phyloP scores from a whole-genome alignment of 2,888 invertebrate species.

The Xestoiulus laeticollis region DNA sequence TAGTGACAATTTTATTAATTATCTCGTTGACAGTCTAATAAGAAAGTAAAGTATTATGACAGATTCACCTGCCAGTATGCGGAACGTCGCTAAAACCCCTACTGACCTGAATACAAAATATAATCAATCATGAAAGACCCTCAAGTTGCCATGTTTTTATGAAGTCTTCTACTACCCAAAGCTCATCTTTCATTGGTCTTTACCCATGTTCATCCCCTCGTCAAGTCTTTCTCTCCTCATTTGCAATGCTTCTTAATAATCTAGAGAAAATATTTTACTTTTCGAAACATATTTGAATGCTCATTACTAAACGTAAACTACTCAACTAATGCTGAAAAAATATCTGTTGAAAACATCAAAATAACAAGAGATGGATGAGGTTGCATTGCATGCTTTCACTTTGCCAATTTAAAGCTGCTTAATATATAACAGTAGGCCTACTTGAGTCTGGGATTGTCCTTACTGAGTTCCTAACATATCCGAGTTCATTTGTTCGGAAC shows the following conservation, averaged over 20 bases:
- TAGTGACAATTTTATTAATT: constrained; percentile 36
- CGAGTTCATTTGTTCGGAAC: no score
- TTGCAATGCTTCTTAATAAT: constrained; percentile 27
- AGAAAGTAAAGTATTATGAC: constrained; percentile 17
- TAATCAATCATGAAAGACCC: constrained; percentile 29
- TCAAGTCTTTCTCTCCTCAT: neutral
- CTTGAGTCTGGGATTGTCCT: no score
- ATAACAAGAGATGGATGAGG: neutral
- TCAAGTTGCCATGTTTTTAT: constrained; percentile 26
- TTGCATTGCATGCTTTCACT: neutral
- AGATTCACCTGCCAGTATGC: neutral
- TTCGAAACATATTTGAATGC: constrained; percentile 11
- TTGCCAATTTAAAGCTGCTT: neutral
- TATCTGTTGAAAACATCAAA: neutral
- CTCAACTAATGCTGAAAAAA: neutral
- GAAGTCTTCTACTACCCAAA: neutral
- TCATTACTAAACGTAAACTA: constrained; percentile 22
- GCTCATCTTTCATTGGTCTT: constrained; percentile 23
- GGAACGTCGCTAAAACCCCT: neutral
- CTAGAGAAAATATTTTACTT: constrained; percentile 35
- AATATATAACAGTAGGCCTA: no score
- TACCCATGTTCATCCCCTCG: constrained; percentile 6
- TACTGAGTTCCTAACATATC: no score
- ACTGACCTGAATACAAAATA: neutral
- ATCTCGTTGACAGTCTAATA: constrained; percentile 30